phyloP scores from a whole-genome alignment of 2,113 vertebrate genomes.

The Arenaria interpres region DNA sequence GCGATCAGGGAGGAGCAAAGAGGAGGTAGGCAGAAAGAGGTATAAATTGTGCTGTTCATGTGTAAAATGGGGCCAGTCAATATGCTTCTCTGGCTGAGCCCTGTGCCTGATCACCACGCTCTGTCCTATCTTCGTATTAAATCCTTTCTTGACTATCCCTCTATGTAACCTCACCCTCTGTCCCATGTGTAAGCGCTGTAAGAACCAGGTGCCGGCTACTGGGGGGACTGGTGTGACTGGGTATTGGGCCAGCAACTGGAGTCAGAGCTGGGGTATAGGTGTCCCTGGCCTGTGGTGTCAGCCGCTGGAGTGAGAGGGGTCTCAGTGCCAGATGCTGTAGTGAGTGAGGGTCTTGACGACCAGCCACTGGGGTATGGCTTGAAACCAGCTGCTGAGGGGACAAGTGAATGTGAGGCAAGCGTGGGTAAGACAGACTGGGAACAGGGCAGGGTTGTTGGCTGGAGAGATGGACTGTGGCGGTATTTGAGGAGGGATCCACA shows the following conservation, averaged over 20 bases:
- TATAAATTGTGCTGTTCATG: not conserved
- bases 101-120: not conserved
- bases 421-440: not conserved
- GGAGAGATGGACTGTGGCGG: fast-evolving
- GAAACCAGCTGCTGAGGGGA: not conserved
- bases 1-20: not conserved
- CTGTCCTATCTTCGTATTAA: not conserved
- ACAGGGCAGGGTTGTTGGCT: too few relatives aligned
- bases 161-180: not conserved
- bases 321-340: not conserved
- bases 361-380: not conserved
- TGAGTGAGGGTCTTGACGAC: not conserved
- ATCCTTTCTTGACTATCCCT: not conserved
- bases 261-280: fast-evolving
- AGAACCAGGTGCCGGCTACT: not conserved
- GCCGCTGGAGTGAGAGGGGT: not conserved
- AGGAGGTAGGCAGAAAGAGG: not conserved
- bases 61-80: not conserved
- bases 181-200: not conserved
- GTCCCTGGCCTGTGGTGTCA: not conserved
- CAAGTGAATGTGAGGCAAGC: fast-evolving
- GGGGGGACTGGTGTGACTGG: not conserved
- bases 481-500: too few relatives aligned
- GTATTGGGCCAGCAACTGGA: not conserved
- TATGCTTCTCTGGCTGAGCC: not conserved